Percentiles rank a stretch among this genome's conserved stretches.
Evolutionary conservation across 2,113 vertebrate genomes (phyloP).

Genomic region (Podarcis muralis): DNA sequence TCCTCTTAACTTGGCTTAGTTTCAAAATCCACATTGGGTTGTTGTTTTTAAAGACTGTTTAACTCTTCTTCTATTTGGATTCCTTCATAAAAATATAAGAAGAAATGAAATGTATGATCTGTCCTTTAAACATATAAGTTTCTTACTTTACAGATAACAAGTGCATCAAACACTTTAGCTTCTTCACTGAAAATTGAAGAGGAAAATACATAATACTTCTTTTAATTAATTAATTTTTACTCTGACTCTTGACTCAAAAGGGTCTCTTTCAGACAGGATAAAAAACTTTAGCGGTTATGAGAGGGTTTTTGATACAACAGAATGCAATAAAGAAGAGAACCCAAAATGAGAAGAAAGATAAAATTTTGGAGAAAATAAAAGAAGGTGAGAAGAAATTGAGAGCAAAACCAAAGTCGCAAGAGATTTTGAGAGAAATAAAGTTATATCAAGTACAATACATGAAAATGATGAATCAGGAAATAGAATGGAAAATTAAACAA

Average conservation of each 20-base stretch:
- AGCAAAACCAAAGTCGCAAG: no score
- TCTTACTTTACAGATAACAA: not conserved
- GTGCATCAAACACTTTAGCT: not conserved
- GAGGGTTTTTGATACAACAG: no score
- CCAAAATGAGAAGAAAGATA: no score
- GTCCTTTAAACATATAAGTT: not conserved
- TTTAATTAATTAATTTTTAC: not conserved
- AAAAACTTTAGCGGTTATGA: no score
- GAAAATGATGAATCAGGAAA: no score
- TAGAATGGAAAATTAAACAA: no score
- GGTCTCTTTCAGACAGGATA: no score
- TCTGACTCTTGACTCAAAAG: not conserved
- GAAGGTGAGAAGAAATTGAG: no score
- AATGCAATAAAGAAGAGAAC: no score
- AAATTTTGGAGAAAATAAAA: no score
- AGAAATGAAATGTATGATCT: not conserved
- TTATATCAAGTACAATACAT: no score
- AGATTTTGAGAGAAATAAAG: no score
- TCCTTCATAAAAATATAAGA: not conserved
- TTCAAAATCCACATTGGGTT: not conserved
- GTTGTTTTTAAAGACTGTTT: not conserved
- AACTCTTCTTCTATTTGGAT: not conserved
- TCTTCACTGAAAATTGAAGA: not conserved
- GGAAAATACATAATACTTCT: not conserved
- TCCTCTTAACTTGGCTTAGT: not conserved